Evolutionary conservation across 2,113 vertebrate species (phyloP), one percentile per base, ranked within the genome.

Genomic region (Platichthys stellatus): DNA sequence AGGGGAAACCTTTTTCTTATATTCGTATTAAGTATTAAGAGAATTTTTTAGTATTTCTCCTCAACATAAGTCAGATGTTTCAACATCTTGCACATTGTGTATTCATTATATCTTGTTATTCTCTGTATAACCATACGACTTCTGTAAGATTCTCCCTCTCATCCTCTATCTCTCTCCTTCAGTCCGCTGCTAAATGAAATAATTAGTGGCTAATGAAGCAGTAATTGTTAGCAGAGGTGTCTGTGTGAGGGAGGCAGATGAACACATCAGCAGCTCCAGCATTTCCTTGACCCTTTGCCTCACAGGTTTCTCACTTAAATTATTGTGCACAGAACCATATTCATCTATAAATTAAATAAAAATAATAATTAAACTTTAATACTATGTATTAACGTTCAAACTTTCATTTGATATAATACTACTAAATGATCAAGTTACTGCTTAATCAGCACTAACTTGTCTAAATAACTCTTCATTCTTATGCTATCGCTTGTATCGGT

Each of bases 191-290:
- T 43, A 43, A 43, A 43, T 43, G 40, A 43, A 43, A 43, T 13
- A 43, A 43, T 43, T 43, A 43, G 40, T 43, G 40, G 20, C 74
- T 83, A 84, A 86, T 76, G 78, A 87, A 81, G 75, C 69, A 63
- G 45, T 82, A 82, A 85, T 79, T 77, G 74, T 86, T 28, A 15
- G 59, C 47, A 80, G 86, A 88, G 77, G 61, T 76, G 72, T 43
- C 40, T 72, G 61, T 43, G 26, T 65, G 5, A 12, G 23, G 63
- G 75, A 23, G 60, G 59, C 57, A 38, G 20, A 72, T 62, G 20
- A 66, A 57, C 23, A 45, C 47, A 43, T 51, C 3, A 59, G 49
- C 68, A 61, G 61, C 11, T 12, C 40, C 26, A 23, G 20, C 0
- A 2, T 53, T 72, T 63, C 17, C 21, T 51, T 84, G 57, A 75